Evolutionary conservation across 1,140 invertebrate genomes (phyloP).

Genomic region (Chlorops oryzae): DNA sequence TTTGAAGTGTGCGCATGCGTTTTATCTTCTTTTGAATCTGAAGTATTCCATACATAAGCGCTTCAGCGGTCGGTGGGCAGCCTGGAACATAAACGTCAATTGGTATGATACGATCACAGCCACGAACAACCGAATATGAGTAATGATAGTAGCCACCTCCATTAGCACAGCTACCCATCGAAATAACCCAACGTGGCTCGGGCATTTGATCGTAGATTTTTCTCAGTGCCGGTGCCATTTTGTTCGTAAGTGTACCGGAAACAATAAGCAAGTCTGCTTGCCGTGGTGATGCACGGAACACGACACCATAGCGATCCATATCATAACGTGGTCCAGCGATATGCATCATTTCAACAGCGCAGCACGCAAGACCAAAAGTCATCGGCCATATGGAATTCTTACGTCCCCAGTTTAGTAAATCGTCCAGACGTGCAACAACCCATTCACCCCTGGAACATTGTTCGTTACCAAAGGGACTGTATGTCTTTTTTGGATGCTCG

Average conservation of each 20-base stretch:
- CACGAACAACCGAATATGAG: conserved; percentile 94
- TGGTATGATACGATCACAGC: conserved; percentile 95
- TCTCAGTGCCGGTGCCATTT: conserved; percentile 96
- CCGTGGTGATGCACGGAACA: conserved; percentile 93
- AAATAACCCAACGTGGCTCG: conserved; percentile 90
- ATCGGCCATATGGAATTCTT: conserved; percentile 92
- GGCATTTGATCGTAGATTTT: conserved; percentile 94
- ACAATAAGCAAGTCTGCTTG: conserved; percentile 97
- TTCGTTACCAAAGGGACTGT: conserved; percentile 42
- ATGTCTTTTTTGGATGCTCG: conserved; percentile 36
- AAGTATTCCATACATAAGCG: conserved; percentile 88
- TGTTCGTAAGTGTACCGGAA: conserved; percentile 96
- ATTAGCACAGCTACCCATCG: conserved; percentile 99
- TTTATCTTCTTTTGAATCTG: conserved; percentile 97
- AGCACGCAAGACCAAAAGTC: conserved; percentile 95
- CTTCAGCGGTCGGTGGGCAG: conserved; percentile 97
- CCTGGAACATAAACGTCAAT: conserved; percentile 99
- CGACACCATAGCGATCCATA: conserved; percentile 89
- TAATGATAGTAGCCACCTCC: conserved; percentile 99
- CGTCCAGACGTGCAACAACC: conserved; percentile 78
- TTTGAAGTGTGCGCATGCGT: conserved; percentile 72
- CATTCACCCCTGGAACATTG: conserved; percentile 63
- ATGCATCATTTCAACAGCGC: conserved; percentile 99
- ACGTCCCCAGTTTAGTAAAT: conserved; percentile 91
- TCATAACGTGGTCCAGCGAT: conserved; percentile 96